Conservation (phyloP, 1,140 invertebrate genomes). For the Bicyclus anynana region DNA sequence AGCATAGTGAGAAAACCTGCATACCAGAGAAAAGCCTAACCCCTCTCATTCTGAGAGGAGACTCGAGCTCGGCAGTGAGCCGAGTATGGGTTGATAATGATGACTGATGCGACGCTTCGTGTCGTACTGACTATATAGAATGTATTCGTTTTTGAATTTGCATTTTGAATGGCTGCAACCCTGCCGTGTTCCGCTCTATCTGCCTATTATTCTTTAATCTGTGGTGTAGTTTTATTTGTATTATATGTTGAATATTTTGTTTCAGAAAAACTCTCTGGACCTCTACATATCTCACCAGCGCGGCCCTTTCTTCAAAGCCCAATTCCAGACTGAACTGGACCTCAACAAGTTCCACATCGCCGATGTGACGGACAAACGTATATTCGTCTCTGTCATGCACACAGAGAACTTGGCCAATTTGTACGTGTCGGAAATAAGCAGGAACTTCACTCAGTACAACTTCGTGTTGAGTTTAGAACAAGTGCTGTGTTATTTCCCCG, state of each 20-base stretch:
- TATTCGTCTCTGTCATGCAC: slow-evolving; percentile 91
- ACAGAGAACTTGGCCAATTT: slow-evolving; percentile 85
- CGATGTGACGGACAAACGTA: slow-evolving; percentile 88
- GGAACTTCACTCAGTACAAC: slow-evolving; percentile 76
- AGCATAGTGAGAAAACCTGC: too few relatives aligned
- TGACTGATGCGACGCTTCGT: too few relatives aligned
- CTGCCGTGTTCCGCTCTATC: too few relatives aligned
- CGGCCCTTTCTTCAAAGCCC: slow-evolving; percentile 82
- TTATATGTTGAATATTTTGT: slow-evolving; percentile 46
- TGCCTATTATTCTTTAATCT: too few relatives aligned
- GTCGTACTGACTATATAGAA: too few relatives aligned
- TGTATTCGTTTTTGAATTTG: too few relatives aligned
- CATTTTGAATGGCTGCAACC: too few relatives aligned
- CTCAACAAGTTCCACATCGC: slow-evolving; percentile 87
- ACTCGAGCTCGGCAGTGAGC: too few relatives aligned
- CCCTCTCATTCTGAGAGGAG: too few relatives aligned
- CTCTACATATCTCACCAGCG: slow-evolving; percentile 88
- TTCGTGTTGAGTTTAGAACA: slow-evolving; percentile 90
- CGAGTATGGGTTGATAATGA: too few relatives aligned
- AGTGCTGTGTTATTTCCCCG: slow-evolving; percentile 91
- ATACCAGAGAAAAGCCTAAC: too few relatives aligned
- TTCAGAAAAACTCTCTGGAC: slow-evolving; percentile 81
- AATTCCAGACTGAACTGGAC: slow-evolving; percentile 84
- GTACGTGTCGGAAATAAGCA: slow-evolving; percentile 84
- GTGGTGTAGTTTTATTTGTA: too few relatives aligned